Base-by-base conservation (phyloP, 2,888 invertebrate species). In the Cyrtodaria siliqua region DNA sequence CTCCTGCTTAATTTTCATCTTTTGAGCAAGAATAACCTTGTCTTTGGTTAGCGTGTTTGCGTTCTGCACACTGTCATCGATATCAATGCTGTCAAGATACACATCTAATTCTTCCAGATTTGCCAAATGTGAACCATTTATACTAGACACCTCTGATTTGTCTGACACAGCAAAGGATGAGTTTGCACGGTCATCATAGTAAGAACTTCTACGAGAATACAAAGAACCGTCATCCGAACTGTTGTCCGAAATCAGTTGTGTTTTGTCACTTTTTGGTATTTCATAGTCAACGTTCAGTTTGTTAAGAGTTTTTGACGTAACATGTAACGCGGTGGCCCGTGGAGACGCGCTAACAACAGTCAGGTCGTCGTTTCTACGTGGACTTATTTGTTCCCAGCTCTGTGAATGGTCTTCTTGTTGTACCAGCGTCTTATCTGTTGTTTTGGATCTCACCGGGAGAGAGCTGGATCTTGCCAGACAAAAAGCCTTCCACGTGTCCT, bases 381-480 rank as follows among this genome's bases (percentile, higher is more conserved):
- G 76, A 57, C 73, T 74, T 6, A 80, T 62, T 27, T 80, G 80
- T 38, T 80, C 80, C 80, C 80, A 80, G 42, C 80, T 80, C 38
- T 75, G 69, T 2, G 78, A 78, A 40, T 74, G 62, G 29, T 73
- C 70, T n/a, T 75, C 75, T 16, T 47, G 64, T 20, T 60, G 60
- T 12, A 49, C 47, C 26, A 49, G 16, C 23, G 40, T 14, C 42
- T 44, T 63, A 23, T 50, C 47, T 3, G 44, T 52, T 4, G 16
- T 8, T 62, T 63, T 75, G 1, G 77, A 38, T 47, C 74, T 53
- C 1, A 68, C 71, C 27, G 80, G 80, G 42, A 77, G 56, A 20
- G 80, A 80, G 38, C 70, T 66, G 8, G 80, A 77, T 18, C 80
- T 38, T 47, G 76, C 80, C 8, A 77, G 42, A 61, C 80, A 80